Conservation (phyloP, 2,888 invertebrate genomes). For the Invenusta paracnida region DNA sequence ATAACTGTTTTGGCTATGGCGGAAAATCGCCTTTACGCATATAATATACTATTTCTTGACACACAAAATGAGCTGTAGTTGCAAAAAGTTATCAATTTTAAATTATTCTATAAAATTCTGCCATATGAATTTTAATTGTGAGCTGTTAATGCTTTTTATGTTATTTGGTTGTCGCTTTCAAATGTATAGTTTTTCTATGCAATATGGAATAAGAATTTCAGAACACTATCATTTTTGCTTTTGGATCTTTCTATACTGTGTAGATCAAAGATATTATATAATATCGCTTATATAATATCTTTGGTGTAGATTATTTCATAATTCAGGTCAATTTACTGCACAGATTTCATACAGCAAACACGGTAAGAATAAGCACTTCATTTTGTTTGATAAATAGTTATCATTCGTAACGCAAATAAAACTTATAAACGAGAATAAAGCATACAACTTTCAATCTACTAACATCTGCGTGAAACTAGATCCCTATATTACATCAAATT, state of each 20-base stretch:
- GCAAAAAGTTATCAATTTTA: background rate
- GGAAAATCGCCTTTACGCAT: no score
- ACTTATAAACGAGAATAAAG: background rate
- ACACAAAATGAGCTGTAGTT: background rate
- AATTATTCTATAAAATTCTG: background rate
- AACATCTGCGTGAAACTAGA: background rate
- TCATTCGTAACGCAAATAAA: background rate
- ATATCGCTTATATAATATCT: no score
- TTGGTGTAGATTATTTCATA: background rate
- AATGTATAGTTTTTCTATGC: background rate
- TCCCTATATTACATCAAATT: background rate
- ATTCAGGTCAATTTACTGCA: background rate
- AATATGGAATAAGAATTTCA: background rate
- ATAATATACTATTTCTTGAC: no score
- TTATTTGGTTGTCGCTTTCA: background rate
- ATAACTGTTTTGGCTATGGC: no score
- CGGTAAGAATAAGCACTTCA: background rate
- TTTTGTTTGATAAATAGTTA: conserved; percentile 10
- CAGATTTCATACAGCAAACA: background rate
- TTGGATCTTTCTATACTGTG: background rate
- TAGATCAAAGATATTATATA: no score
- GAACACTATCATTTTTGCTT: background rate
- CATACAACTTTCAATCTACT: background rate
- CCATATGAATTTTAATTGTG: background rate
- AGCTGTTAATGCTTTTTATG: background rate